phyloP scores from a whole-genome alignment of 2,888 invertebrate genomes.

The Drosophila affinis region DNA sequence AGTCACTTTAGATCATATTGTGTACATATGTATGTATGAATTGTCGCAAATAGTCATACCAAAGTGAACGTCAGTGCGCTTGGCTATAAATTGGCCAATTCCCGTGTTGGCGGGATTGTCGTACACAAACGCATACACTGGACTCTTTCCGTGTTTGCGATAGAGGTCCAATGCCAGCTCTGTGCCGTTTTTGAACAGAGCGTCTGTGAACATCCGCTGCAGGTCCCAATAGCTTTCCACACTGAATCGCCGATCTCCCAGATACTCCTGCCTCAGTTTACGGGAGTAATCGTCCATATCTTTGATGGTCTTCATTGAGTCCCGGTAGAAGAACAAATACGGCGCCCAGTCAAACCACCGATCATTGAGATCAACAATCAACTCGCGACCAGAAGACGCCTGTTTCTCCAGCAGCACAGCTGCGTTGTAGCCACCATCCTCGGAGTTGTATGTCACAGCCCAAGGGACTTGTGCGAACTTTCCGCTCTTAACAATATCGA shows the following conservation, averaged over 20 bases:
- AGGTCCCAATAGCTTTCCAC: conserved; percentile 83
- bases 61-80: conserved; percentile 83
- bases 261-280: conserved; percentile 56
- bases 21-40: not conserved
- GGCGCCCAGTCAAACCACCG: conserved; percentile 85
- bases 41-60: conserved; percentile 84
- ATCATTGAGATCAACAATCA: conserved; percentile 86
- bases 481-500: conserved; percentile 86
- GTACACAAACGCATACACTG: conserved; percentile 88
- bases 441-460: conserved; percentile 87
- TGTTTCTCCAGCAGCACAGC: conserved; percentile 79
- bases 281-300: conserved; percentile 68
- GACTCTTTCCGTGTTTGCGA: conserved; percentile 85
- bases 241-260: conserved; percentile 77
- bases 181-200: conserved; percentile 86
- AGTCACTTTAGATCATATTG: not conserved
- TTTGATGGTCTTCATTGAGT: conserved; percentile 85
- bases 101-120: conserved; percentile 86
- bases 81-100: conserved; percentile 85
- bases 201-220: conserved; percentile 87
- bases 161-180: conserved; percentile 87
- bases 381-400: conserved; percentile 67
- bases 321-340: conserved; percentile 86
- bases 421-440: conserved; percentile 90
- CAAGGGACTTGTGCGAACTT: conserved; percentile 88